phyloP scores from a whole-genome alignment of 2,113 vertebrate species.

The Proterorhinus semilunaris region DNA sequence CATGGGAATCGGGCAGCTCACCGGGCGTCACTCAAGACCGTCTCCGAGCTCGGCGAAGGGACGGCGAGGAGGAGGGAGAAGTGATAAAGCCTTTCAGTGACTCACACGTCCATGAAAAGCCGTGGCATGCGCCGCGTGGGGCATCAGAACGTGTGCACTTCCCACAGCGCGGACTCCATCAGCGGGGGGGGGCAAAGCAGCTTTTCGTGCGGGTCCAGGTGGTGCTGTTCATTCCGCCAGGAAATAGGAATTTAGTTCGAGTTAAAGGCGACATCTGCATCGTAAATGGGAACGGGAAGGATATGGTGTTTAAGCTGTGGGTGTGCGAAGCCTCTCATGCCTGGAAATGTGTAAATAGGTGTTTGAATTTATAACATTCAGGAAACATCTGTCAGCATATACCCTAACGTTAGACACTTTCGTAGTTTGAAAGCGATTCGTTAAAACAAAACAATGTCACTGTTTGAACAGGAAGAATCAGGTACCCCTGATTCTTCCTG shows the following conservation, averaged over 20 bases:
- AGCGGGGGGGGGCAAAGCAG: constrained; percentile 5
- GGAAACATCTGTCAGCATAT: too few relatives aligned
- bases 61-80: constrained; percentile 38
- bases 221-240: background rate
- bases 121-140: constrained; percentile 16
- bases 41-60: background rate
- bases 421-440: too few relatives aligned
- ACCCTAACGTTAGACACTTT: too few relatives aligned
- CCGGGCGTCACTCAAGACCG: background rate
- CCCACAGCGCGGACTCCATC: background rate
- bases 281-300: background rate
- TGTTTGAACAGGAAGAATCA: too few relatives aligned
- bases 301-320: too few relatives aligned
- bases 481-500: too few relatives aligned
- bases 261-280: constrained; percentile 25
- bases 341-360: background rate
- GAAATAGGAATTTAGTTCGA: constrained; percentile 19
- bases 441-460: too few relatives aligned
- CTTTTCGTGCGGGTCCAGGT: constrained; percentile 14
- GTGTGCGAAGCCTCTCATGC: background rate
- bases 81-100: constrained; percentile 65
- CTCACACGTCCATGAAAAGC: constrained; percentile 41
- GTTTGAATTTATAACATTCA: too few relatives aligned
- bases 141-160: constrained; percentile 16
- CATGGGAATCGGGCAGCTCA: background rate